phyloP scores from a whole-genome alignment of 1,140 invertebrate genomes.

The Steinernema khuongi region DNA sequence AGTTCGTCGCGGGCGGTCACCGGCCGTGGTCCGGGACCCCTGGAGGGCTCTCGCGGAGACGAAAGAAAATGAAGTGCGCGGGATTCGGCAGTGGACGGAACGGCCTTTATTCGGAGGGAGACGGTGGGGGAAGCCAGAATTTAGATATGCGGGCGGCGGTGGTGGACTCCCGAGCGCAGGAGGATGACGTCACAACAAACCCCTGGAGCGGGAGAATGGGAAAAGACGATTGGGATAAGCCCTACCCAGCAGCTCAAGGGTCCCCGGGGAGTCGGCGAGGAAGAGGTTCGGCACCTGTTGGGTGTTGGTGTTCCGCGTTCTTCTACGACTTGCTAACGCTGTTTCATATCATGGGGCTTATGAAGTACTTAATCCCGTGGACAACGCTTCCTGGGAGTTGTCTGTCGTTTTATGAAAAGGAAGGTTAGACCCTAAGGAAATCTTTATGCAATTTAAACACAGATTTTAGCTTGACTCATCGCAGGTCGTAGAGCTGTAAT shows the following conservation, averaged over 20 bases:
- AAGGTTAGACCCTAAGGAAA: too few relatives aligned
- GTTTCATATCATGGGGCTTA: too few relatives aligned
- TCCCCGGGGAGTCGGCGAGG: not conserved
- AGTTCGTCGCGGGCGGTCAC: too few relatives aligned
- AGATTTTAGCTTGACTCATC: too few relatives aligned
- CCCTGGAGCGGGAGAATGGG: not conserved
- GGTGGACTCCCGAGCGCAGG: not conserved
- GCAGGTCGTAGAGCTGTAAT: too few relatives aligned
- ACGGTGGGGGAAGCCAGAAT: not conserved
- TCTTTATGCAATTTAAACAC: too few relatives aligned
- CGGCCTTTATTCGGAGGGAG: not conserved
- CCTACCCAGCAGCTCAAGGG: not conserved
- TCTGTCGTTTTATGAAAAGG: too few relatives aligned
- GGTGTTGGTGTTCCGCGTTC: too few relatives aligned
- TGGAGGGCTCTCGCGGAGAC: not conserved
- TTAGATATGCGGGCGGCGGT: not conserved
- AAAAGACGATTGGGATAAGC: constrained; percentile 16
- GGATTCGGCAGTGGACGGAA: not conserved
- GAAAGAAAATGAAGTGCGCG: not conserved
- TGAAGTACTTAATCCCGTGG: too few relatives aligned
- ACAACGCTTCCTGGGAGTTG: too few relatives aligned
- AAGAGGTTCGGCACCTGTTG: not conserved
- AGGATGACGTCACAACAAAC: not conserved
- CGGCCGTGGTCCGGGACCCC: too few relatives aligned
- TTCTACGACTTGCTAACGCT: too few relatives aligned